These are phyloP conservation scores for Malacoctenus gilli DNA, from an alignment of 2,797 vertebrate genomes.

Conservation along the genomic window DNA sequence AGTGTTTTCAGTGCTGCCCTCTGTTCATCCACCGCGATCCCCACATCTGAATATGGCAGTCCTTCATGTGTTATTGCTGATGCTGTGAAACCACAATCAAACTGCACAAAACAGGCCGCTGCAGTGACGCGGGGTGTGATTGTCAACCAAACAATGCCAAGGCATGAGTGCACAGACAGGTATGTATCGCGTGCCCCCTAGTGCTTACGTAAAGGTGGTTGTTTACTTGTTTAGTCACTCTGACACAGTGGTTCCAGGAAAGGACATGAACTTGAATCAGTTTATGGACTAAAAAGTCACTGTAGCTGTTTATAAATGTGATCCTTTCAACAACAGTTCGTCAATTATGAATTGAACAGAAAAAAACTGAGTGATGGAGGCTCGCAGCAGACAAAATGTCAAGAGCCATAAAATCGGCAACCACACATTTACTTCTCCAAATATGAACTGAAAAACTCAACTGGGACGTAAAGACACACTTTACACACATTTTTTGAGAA, in stretches of 20 bases:
- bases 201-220: conserved; percentile 39
- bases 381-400: too few relatives aligned
- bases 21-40: conserved; percentile 44
- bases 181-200: conserved; percentile 67
- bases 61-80: conserved; percentile 75
- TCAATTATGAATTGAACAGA: too few relatives aligned
- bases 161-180: conserved; percentile 33
- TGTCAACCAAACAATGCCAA: conserved; percentile 66
- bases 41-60: conserved; percentile 61
- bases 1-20: conserved; percentile 50
- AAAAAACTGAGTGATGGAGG: too few relatives aligned
- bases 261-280: background rate
- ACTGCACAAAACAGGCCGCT: conserved; percentile 69
- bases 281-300: too few relatives aligned
- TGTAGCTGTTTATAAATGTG: too few relatives aligned
- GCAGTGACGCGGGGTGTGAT: conserved; percentile 61
- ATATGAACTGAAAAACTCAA: too few relatives aligned
- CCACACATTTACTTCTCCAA: too few relatives aligned
- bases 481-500: too few relatives aligned
- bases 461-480: too few relatives aligned
- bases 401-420: too few relatives aligned
- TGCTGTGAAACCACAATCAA: conserved; percentile 74
- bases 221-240: conserved; percentile 8
- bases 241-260: background rate
- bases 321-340: too few relatives aligned